A percentile compares a stretch with the other conserved stretches of the same genome.
Evolutionary conservation across 2,888 invertebrate species (phyloP).

Genomic region (Apoderus coryli): DNA sequence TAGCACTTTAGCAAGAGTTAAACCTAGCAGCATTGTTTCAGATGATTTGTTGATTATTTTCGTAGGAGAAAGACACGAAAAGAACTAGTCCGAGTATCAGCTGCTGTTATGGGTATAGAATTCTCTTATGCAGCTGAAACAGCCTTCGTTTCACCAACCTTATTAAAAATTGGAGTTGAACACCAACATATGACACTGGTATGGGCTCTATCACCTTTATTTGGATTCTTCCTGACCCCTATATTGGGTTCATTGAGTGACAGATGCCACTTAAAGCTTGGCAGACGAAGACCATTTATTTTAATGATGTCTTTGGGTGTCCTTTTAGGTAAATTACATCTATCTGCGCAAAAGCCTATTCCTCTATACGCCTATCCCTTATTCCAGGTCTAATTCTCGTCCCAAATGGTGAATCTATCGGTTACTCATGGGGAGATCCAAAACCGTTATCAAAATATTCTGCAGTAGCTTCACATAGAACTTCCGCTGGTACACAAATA

Average conservation of each 20-base stretch:
- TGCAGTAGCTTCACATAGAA: constrained; percentile 14
- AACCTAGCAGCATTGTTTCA: neutral
- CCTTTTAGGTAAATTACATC: constrained; percentile 51
- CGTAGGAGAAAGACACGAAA: constrained; percentile 59
- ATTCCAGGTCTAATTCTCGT: constrained; percentile 68
- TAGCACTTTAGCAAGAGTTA: neutral
- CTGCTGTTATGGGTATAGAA: constrained; percentile 94
- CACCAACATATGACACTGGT: constrained; percentile 90
- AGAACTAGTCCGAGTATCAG: constrained; percentile 76
- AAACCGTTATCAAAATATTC: constrained; percentile 25
- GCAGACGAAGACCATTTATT: constrained; percentile 85
- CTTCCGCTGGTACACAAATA: constrained; percentile 11
- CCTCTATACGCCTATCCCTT: constrained; percentile 5
- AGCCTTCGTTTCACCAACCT: constrained; percentile 88
- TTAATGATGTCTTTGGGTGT: constrained; percentile 79
- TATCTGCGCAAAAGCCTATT: neutral
- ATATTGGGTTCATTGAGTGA: constrained; percentile 86
- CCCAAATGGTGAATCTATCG: constrained; percentile 80
- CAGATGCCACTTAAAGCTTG: constrained; percentile 64
- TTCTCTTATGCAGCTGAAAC: constrained; percentile 97
- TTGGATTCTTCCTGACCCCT: constrained; percentile 91
- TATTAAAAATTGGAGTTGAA: constrained; percentile 83
- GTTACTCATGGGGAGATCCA: constrained; percentile 65
- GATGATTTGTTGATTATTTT: too few relatives aligned
- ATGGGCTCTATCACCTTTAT: constrained; percentile 87